Conservation (phyloP, 2,113 vertebrate species). For the Greenwoodochromis staneri region DNA sequence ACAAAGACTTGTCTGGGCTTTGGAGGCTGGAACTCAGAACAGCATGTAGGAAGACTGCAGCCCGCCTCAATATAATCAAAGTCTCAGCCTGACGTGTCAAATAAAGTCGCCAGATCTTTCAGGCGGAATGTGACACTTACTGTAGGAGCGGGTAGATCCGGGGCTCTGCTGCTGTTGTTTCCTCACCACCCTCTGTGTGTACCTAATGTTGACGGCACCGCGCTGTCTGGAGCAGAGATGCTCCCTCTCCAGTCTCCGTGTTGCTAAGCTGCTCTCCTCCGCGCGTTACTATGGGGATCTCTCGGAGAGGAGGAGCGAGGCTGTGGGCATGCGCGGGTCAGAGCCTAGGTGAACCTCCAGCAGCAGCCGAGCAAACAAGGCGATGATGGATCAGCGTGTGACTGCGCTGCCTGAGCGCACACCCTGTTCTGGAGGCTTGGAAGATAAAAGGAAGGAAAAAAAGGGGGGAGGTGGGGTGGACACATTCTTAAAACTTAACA, state of each 20-base stretch:
- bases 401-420: not conserved
- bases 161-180: not conserved
- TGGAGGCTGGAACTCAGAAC: not conserved
- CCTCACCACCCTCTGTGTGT: not conserved
- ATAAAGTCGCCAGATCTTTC: not conserved
- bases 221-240: conserved; percentile 26
- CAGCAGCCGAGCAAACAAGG: conserved; percentile 7
- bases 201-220: conserved; percentile 7
- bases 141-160: not conserved
- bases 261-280: conserved; percentile 69
- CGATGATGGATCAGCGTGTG: not conserved
- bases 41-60: not conserved
- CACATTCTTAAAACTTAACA: not conserved
- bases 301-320: conserved; percentile 38
- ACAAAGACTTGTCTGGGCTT: not conserved
- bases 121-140: not conserved
- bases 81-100: not conserved
- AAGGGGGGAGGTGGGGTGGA: not conserved
- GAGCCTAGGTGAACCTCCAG: conserved; percentile 2
- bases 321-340: conserved; percentile 36
- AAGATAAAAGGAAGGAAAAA: fast-evolving
- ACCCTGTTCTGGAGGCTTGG: not conserved
- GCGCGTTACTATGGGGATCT: conserved; percentile 66
- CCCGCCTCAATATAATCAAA: not conserved
- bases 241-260: conserved; percentile 22